Evolutionary conservation across 2,888 invertebrate species (phyloP).

Genomic region (Drymonia ruficornis): DNA sequence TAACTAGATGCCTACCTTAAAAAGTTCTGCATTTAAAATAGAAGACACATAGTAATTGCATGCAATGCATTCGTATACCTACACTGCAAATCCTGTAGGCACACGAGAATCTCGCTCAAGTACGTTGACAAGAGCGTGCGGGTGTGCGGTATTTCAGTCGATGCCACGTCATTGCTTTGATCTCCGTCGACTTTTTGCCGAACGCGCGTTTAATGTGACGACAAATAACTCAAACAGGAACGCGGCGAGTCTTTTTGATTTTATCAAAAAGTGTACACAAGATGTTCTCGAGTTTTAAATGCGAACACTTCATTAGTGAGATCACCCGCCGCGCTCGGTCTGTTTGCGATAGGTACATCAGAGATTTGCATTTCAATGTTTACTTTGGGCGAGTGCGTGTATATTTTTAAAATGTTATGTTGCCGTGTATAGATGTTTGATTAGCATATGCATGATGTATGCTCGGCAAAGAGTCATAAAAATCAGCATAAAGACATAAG

Average conservation of each 20-base stretch:
- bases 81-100: conserved; percentile 26
- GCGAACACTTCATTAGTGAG: conserved; percentile 78
- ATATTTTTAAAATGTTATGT: conserved; percentile 29
- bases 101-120: conserved; percentile 24
- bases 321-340: conserved; percentile 56
- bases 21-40: neutral
- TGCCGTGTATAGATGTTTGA: conserved; percentile 13
- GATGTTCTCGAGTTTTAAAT: conserved; percentile 68
- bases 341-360: conserved; percentile 48
- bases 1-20: too few relatives aligned
- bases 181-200: conserved; percentile 75
- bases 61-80: neutral
- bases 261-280: conserved; percentile 65
- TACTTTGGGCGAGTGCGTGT: conserved; percentile 35
- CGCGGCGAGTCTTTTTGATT: conserved; percentile 71
- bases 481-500: neutral
- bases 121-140: conserved; percentile 57
- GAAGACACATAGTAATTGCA: neutral
- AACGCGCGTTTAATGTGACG: conserved; percentile 80
- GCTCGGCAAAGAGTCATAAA: conserved; percentile 8
- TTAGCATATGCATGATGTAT: conserved; percentile 13
- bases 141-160: conserved; percentile 74
- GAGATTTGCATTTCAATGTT: conserved; percentile 55
- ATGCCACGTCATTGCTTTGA: conserved; percentile 76
- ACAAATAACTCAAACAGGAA: conserved; percentile 81